phyloP scores from a whole-genome alignment of 1,140 invertebrate genomes.

The Ditylenchus dipsaci region DNA sequence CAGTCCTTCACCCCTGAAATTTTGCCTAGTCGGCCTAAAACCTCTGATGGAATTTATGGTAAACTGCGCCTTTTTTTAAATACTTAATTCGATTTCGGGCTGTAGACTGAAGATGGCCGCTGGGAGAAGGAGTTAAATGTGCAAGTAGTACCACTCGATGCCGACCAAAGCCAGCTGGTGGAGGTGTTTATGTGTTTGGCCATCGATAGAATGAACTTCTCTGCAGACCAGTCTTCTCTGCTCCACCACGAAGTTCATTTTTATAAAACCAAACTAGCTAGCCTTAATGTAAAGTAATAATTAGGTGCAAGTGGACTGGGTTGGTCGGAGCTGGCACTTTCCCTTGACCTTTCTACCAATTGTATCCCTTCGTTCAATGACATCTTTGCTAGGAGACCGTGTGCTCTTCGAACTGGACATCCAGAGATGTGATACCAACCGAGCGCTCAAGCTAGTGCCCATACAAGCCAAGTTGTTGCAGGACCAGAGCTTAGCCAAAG shows the following conservation, averaged over 20 bases:
- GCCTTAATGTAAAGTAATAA: conserved; percentile 4
- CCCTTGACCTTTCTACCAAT: conserved; percentile 37
- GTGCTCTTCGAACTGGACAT: conserved; percentile 36
- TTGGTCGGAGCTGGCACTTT: conserved; percentile 28
- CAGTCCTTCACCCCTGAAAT: conserved; percentile 4
- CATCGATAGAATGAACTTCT: conserved; percentile 35
- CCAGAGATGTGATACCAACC: conserved; percentile 19
- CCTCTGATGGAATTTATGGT: conserved; percentile 41
- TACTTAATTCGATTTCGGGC: neutral
- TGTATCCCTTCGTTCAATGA: conserved; percentile 30
- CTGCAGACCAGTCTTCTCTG: conserved; percentile 19
- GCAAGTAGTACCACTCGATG: conserved; percentile 12
- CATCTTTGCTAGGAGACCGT: conserved; percentile 10
- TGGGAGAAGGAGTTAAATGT: conserved; percentile 20
- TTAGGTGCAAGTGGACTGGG: conserved; percentile 46
- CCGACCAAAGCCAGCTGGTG: conserved; percentile 11
- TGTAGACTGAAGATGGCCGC: conserved; percentile 24
- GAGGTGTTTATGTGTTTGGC: conserved; percentile 27
- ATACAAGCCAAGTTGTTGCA: conserved; percentile 21
- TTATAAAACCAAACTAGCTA: conserved; percentile 12
- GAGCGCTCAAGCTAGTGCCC: conserved; percentile 22
- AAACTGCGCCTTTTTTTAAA: neutral
- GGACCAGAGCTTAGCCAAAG: conserved; percentile 17
- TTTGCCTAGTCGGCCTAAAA: conserved; percentile 16
- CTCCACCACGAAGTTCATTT: conserved; percentile 17